These are phyloP conservation scores for Pelmatolapia mariae DNA, from an alignment of 2,113 vertebrate genomes.

Conservation along the genomic window DNA sequence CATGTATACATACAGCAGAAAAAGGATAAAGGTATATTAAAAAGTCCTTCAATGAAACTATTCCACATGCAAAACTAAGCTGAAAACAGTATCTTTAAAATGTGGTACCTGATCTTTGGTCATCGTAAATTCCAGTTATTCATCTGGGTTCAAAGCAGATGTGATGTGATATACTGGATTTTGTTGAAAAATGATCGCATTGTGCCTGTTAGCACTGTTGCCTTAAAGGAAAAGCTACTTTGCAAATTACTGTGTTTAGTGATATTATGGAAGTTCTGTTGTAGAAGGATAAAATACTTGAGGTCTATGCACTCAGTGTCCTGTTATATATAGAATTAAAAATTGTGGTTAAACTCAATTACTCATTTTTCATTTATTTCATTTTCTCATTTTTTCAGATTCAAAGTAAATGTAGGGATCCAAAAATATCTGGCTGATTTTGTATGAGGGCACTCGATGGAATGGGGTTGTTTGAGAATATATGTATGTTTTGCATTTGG, in stretches of 20 bases:
- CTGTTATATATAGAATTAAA: background rate
- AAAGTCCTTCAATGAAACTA: background rate
- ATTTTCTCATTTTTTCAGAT: background rate
- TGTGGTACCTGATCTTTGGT: accelerated
- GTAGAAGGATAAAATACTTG: background rate
- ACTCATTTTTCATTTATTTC: background rate
- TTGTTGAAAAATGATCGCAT: background rate
- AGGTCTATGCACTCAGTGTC: background rate
- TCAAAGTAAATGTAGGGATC: background rate
- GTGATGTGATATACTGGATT: background rate
- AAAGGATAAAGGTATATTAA: background rate
- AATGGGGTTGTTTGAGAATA: background rate
- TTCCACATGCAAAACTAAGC: accelerated
- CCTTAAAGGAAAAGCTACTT: background rate
- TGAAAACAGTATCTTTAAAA: background rate
- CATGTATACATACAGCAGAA: background rate
- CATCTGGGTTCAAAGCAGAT: background rate
- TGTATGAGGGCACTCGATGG: background rate
- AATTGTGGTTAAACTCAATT: accelerated
- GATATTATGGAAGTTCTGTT: background rate
- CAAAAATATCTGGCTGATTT: background rate
- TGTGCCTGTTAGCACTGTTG: background rate
- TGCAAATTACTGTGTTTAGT: background rate
- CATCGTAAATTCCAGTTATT: background rate
- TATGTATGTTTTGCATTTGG: background rate